Evolutionary conservation across 1,140 invertebrate genomes (phyloP).

Genomic region (Papilio polyxenes): DNA sequence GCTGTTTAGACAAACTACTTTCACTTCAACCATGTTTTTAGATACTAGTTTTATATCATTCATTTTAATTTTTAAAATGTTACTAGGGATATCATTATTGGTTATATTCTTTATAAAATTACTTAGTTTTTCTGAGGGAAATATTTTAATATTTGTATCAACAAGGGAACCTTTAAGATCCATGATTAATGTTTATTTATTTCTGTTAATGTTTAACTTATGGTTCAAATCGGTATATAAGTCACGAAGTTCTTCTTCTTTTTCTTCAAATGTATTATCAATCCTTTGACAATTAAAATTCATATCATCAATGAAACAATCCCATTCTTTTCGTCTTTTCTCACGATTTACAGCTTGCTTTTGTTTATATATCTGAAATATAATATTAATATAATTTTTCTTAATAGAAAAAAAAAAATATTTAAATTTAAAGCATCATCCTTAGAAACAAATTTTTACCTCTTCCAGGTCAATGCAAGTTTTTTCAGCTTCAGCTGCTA

Average conservation of each 20-base stretch:
- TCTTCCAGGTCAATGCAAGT: conserved; percentile 60
- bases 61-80: conserved; percentile 67
- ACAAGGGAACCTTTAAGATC: conserved; percentile 80
- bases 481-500: conserved; percentile 81
- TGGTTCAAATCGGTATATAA: conserved; percentile 88
- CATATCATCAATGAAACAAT: conserved; percentile 88
- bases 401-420: conserved; percentile 23
- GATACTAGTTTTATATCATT: conserved; percentile 40
- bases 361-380: conserved; percentile 70
- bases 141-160: conserved; percentile 82
- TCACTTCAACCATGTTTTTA: conserved; percentile 36
- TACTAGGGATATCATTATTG: conserved; percentile 61
- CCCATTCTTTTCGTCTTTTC: conserved; percentile 84
- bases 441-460: conserved; percentile 48
- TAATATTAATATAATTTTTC: not conserved
- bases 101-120: conserved; percentile 76
- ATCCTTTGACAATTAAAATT: conserved; percentile 86
- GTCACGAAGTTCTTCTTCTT: conserved; percentile 88
- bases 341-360: conserved; percentile 81
- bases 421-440: not conserved
- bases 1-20: conserved; percentile 50
- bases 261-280: conserved; percentile 88
- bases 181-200: conserved; percentile 74
- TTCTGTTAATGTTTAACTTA: conserved; percentile 83
- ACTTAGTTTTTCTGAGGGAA: conserved; percentile 79